These are phyloP conservation scores for Tipula lateralis DNA, from an alignment of 2,888 invertebrate genomes.

Conservation along the genomic window DNA sequence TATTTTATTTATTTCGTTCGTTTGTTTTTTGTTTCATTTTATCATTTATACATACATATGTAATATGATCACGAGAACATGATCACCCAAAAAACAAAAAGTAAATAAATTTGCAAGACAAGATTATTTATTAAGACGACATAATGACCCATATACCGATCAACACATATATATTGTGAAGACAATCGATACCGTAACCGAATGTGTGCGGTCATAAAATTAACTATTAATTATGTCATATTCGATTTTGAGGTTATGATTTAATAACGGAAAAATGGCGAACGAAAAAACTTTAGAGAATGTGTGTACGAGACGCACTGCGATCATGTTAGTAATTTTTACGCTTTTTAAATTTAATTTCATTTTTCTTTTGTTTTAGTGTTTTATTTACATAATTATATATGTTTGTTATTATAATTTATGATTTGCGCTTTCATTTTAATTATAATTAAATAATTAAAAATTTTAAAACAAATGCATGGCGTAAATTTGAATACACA, in stretches of 20 bases:
- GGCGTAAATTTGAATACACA: not conserved
- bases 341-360: slow-evolving; percentile 24
- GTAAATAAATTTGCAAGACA: not conserved
- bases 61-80: not conserved
- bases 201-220: not conserved
- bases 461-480: not conserved
- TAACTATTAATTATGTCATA: not conserved
- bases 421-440: not conserved
- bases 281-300: not conserved
- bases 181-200: not conserved
- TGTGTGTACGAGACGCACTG: not conserved
- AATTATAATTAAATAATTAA: not conserved
- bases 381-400: not conserved
- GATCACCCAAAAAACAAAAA: not conserved
- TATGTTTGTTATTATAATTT: not conserved
- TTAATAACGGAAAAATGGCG: not conserved
- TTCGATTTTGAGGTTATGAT: not conserved
- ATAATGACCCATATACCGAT: not conserved
- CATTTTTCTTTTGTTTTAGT: not conserved
- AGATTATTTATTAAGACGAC: not conserved
- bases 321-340: not conserved
- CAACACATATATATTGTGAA: not conserved
- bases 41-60: not conserved
- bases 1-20: not conserved
- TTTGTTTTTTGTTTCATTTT: not conserved